These are phyloP conservation scores for Armadillidium nasatum DNA, from an alignment of 1,140 invertebrate genomes.

Conservation along the genomic window DNA sequence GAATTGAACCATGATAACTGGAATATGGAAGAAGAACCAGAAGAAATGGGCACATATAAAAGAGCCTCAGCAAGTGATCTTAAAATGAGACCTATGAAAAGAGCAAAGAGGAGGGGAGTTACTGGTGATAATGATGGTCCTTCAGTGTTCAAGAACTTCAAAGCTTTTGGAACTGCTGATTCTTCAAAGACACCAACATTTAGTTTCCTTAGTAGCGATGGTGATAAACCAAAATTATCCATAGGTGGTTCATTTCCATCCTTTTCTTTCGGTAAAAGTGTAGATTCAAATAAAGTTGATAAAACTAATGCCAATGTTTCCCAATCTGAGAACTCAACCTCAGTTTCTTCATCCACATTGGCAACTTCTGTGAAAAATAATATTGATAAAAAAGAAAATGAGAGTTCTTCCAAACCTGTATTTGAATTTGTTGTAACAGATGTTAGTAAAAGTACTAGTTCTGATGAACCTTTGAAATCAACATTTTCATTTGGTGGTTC, in stretches of 20 bases:
- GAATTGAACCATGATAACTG: slow-evolving; percentile 87
- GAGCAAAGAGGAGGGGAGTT: slow-evolving; percentile 62
- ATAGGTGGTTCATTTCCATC: slow-evolving; percentile 19
- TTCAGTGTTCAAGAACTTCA: slow-evolving; percentile 30
- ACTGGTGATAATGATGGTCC: slow-evolving; percentile 28
- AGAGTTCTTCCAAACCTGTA: too few relatives aligned
- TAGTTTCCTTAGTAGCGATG: slow-evolving; percentile 30
- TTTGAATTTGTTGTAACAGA: too few relatives aligned
- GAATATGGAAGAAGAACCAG: slow-evolving; percentile 74
- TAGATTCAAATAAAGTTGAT: background rate
- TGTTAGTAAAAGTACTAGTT: background rate
- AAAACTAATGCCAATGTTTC: background rate
- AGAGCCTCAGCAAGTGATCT: slow-evolving; percentile 65
- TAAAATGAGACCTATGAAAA: slow-evolving; percentile 68
- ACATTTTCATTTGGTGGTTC: background rate
- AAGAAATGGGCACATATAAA: slow-evolving; percentile 68
- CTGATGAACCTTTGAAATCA: background rate
- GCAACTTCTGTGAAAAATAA: background rate
- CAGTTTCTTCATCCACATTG: slow-evolving; percentile 20
- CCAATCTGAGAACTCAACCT: slow-evolving; percentile 3
- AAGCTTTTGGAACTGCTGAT: slow-evolving; percentile 30
- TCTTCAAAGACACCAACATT: slow-evolving; percentile 28
- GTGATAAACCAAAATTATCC: background rate
- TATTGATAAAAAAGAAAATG: background rate
- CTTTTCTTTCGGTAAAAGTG: slow-evolving; percentile 26